These are phyloP conservation scores for Alligator sinensis DNA, from an alignment of 2,113 vertebrate genomes.

Conservation along the genomic window DNA sequence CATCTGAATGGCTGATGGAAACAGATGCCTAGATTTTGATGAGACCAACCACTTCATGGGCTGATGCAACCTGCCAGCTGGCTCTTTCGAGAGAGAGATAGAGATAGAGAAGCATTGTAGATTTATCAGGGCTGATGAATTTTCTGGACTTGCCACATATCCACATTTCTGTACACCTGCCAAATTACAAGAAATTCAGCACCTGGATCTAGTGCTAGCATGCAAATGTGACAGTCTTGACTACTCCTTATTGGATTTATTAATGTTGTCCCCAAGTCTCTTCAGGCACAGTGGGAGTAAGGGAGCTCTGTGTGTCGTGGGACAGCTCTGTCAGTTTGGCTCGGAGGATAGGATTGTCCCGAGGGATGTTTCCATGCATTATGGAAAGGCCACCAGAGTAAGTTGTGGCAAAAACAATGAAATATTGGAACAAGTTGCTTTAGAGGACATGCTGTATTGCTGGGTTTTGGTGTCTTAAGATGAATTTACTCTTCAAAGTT, in stretches of 20 bases:
- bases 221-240: neutral
- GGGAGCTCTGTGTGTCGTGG: neutral
- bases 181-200: neutral
- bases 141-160: neutral
- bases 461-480: neutral
- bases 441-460: accelerated
- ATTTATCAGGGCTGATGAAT: neutral
- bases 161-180: neutral
- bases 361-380: neutral
- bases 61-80: neutral
- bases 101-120: neutral
- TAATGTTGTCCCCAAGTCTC: neutral
- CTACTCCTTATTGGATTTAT: neutral
- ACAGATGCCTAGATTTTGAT: neutral
- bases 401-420: neutral
- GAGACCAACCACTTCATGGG: accelerated
- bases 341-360: neutral
- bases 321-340: accelerated
- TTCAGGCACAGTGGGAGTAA: accelerated
- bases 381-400: neutral
- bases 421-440: neutral
- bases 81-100: neutral
- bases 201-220: neutral
- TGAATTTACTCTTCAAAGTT: neutral
- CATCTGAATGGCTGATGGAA: neutral